Conservation (phyloP, 2,113 vertebrate species). For the Empidonax traillii region DNA sequence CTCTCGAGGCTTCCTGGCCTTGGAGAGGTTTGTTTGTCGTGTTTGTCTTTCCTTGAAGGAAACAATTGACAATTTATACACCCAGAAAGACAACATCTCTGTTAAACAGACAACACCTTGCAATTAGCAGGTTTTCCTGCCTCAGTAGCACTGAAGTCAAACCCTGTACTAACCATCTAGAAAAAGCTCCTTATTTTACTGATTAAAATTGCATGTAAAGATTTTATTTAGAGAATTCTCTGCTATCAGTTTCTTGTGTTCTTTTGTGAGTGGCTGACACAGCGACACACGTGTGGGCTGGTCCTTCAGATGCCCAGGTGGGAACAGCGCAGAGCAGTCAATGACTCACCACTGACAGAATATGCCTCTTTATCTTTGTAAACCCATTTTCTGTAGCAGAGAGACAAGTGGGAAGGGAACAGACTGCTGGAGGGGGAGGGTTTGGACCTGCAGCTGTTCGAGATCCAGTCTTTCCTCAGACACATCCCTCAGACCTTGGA, state of each 20-base stretch:
- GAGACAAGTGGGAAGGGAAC: background rate
- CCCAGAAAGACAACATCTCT: background rate
- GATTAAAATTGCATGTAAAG: background rate
- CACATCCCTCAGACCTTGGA: background rate
- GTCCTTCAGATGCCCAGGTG: background rate
- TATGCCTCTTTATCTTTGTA: background rate
- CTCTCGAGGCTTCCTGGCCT: background rate
- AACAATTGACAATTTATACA: background rate
- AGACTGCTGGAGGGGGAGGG: background rate
- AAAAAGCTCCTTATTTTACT: background rate
- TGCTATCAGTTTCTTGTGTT: background rate
- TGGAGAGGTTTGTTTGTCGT: background rate
- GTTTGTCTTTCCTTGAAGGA: background rate
- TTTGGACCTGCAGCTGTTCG: background rate
- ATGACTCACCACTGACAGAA: background rate
- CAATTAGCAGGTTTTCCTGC: background rate
- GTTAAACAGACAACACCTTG: background rate
- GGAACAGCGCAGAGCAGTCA: background rate
- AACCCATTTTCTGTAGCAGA: background rate
- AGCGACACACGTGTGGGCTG: background rate
- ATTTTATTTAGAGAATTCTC: background rate
- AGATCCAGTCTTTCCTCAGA: background rate
- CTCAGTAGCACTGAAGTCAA: background rate
- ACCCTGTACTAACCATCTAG: background rate
- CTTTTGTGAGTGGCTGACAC: background rate